Base-by-base conservation (phyloP, 2,797 vertebrate species). In the Notolepis coatsorum region DNA sequence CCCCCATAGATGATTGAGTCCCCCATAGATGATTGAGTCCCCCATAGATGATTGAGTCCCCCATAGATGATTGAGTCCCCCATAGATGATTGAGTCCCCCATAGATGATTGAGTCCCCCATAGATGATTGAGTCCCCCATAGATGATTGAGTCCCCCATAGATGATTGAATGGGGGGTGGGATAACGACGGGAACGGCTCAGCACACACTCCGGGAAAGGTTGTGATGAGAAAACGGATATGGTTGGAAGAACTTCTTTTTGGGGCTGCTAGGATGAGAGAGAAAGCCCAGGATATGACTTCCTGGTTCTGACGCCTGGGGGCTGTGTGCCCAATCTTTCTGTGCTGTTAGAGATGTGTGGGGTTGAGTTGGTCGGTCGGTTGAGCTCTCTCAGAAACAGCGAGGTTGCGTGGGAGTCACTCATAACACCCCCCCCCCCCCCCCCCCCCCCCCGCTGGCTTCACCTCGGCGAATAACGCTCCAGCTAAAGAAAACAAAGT, bases 171-270 rank as follows among this genome's bases (percentile, higher is more conserved):
- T 21, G 60, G 53, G 56, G 39, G 18, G 27, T n/a, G 65, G 17
- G 69, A 61, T 81, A 83, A 76, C 85, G 78, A 85, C 49, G 52
- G 84, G 64, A 76, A 75, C 12, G 51, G 72, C 81, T 65, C 51
- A 0, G 30, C 64, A 43, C 50, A 68, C 80, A 68, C 27, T 30
- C n/a, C 15, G 17, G 9, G 79, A 65, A 84, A 75, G 52, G 66
- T 38, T 59, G 64, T 64, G 80, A 80, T 81, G 77, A 79, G 76
- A 77, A 84, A 75, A 85, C 33, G 71, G 85, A 82, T 79, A 68
- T 3, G 66, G 59, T 50, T 77, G 71, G 62, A 63, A 33, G 77
- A 64, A 62, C 79, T 82, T 81, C 79, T 86, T 78, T 80, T 69
- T 58, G 52, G 57, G 39, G 48, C 61, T 63, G 64, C 51, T 20